Conservation (phyloP, 2,797 vertebrate species). For the Alectoris magna region DNA sequence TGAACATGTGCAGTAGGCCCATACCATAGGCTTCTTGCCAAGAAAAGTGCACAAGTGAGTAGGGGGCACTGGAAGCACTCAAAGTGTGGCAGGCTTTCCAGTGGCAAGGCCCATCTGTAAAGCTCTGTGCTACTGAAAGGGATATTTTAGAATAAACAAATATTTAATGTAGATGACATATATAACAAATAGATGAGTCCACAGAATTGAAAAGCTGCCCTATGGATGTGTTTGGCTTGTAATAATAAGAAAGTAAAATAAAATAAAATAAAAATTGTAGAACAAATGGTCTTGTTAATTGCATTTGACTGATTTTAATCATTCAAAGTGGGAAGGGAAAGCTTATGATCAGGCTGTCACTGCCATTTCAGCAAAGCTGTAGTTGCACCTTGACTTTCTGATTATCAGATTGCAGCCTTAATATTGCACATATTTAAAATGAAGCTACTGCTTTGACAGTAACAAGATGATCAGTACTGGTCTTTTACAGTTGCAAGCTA, state of each 20-base stretch:
- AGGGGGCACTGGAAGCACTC: background rate
- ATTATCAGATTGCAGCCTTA: background rate
- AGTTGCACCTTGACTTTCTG: background rate
- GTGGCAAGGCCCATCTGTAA: background rate
- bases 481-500: background rate
- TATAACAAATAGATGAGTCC: background rate
- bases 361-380: background rate
- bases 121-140: background rate
- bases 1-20: background rate
- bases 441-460: background rate
- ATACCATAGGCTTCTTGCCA: accelerated
- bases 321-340: background rate
- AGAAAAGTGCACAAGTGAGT: background rate
- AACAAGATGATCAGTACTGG: background rate
- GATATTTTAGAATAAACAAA: background rate
- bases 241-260: background rate
- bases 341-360: background rate
- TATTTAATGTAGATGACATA: background rate
- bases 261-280: background rate
- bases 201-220: background rate
- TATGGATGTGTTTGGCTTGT: background rate
- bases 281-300: background rate
- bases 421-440: background rate
- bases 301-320: background rate
- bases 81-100: background rate